phyloP scores from a whole-genome alignment of 2,113 vertebrate species.

The Saguinus imperator region DNA sequence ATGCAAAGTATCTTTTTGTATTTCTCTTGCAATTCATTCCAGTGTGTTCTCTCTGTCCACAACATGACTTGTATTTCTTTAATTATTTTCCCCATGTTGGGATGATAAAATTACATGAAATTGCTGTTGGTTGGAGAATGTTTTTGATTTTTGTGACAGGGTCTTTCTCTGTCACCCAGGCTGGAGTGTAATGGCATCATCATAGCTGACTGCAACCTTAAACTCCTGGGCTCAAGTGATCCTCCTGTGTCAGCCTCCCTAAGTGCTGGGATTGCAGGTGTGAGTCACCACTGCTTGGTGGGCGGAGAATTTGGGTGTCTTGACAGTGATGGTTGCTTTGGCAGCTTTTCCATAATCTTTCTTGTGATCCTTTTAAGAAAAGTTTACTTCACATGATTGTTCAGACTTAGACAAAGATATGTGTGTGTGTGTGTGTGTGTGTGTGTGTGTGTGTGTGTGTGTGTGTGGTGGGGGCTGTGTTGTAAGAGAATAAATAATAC shows the following conservation, averaged over 20 bases:
- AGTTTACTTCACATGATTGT: background rate
- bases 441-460: background rate
- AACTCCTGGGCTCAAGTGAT: too few relatives aligned
- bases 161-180: too few relatives aligned
- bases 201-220: too few relatives aligned
- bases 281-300: too few relatives aligned
- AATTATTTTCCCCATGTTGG: background rate
- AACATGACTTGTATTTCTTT: background rate
- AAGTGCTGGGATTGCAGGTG: too few relatives aligned
- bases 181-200: too few relatives aligned
- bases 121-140: too few relatives aligned
- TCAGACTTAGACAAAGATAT: background rate
- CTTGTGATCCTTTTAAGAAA: background rate
- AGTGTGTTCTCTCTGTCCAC: background rate
- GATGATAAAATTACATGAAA: background rate
- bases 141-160: too few relatives aligned
- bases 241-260: too few relatives aligned
- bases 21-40: background rate
- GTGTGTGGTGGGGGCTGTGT: background rate
- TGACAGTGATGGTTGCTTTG: background rate
- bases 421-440: background rate
- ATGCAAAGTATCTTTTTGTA: background rate
- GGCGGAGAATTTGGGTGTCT: background rate
- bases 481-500: constrained; percentile 16
- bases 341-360: background rate